These are phyloP conservation scores for Phyllotreta cruciferae DNA, from an alignment of 2,888 invertebrate genomes.

Conservation along the genomic window DNA sequence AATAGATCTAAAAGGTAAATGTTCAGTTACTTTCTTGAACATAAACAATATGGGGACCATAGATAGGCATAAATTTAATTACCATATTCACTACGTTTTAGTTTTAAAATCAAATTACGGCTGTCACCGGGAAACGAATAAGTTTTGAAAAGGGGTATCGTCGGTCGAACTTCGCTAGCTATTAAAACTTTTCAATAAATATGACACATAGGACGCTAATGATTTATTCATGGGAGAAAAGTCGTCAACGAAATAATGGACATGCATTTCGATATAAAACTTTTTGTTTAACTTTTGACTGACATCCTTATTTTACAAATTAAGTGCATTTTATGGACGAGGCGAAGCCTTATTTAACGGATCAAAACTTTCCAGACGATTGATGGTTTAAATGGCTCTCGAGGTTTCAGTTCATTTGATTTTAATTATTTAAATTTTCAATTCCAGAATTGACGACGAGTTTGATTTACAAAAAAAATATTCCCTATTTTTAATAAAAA, in stretches of 20 bases:
- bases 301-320: conserved; percentile 21
- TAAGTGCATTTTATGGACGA: conserved; percentile 18
- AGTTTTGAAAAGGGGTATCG: conserved; percentile 20
- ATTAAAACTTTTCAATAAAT: conserved; percentile 19
- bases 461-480: no score
- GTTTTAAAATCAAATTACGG: conserved; percentile 17
- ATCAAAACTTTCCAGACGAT: conserved; percentile 18
- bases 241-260: conserved; percentile 25
- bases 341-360: conserved; percentile 4
- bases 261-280: conserved; percentile 25
- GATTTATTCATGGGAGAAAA: conserved; percentile 30
- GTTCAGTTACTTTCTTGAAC: no score
- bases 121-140: conserved; percentile 15
- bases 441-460: no score
- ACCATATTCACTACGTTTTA: conserved; percentile 9
- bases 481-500: no score
- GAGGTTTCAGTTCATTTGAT: no score
- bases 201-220: conserved; percentile 20
- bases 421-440: no score
- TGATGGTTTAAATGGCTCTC: conserved; percentile 2
- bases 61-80: conserved; percentile 3
- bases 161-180: conserved; percentile 13
- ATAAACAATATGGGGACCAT: no score
- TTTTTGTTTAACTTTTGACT: conserved; percentile 27
- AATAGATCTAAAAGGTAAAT: no score